Conservation (phyloP, 2,797 vertebrate species). For the Podargus strigoides region DNA sequence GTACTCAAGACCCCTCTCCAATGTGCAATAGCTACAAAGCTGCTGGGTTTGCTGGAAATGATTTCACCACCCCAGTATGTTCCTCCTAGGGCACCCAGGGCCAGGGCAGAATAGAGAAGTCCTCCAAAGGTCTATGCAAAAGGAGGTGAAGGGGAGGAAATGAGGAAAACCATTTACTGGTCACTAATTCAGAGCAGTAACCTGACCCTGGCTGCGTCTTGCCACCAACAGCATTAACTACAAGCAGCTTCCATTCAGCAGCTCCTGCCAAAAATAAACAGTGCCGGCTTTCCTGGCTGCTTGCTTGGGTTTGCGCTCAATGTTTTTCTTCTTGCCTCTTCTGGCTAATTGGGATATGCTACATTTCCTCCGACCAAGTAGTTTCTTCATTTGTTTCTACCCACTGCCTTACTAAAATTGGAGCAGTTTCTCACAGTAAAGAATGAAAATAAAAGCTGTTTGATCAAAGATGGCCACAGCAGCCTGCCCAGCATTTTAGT, state of each 20-base stretch:
- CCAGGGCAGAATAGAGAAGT: neutral
- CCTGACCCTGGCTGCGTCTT: constrained; percentile 37
- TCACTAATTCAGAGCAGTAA: constrained; percentile 50
- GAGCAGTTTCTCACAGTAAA: neutral
- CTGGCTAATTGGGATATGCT: constrained; percentile 33
- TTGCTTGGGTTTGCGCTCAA: constrained; percentile 1
- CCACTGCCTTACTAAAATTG: neutral
- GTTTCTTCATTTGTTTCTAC: neutral
- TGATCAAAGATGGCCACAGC: neutral
- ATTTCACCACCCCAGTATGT: neutral
- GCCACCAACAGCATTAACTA: constrained; percentile 59
- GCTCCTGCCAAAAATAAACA: constrained; percentile 67
- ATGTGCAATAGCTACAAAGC: accelerated
- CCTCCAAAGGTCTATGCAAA: neutral
- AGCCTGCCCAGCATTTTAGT: neutral
- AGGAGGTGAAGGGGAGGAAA: neutral
- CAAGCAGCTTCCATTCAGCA: constrained; percentile 66
- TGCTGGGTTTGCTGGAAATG: neutral
- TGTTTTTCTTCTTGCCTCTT: constrained; percentile 39
- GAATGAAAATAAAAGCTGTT: constrained; percentile 5
- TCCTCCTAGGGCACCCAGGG: neutral
- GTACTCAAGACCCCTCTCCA: neutral
- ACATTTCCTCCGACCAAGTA: neutral
- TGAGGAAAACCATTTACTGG: constrained; percentile 12
- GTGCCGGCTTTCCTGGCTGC: constrained; percentile 51